Conservation (phyloP, 2,888 invertebrate species). For the Athalia circularis region DNA sequence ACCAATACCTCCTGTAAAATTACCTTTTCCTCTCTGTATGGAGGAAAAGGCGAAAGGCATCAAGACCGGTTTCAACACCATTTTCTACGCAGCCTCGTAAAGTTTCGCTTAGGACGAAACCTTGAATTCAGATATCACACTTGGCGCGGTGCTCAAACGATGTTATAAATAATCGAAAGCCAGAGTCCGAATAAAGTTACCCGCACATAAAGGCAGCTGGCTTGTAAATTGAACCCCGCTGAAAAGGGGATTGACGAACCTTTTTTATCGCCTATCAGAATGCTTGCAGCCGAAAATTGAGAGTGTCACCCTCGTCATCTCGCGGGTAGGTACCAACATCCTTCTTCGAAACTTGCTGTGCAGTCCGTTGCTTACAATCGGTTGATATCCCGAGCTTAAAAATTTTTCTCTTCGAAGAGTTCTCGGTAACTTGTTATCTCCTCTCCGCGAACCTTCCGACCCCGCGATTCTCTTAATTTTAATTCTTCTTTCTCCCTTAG, state of each 20-base stretch:
- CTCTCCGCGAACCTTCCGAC: no score
- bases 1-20: constrained; percentile 3
- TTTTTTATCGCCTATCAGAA: not conserved
- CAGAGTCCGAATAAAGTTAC: constrained; percentile 3
- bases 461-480: no score
- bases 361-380: no score
- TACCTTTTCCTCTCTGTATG: constrained; percentile 2
- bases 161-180: not conserved
- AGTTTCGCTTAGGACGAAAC: constrained; percentile 24
- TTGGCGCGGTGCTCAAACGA: not conserved
- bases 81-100: constrained; percentile 9
- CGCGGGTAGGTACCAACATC: no score
- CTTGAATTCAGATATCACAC: constrained; percentile 19
- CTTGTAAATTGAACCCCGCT: not conserved
- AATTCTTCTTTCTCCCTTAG: not conserved
- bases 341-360: no score
- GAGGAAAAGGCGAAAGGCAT: constrained; percentile 11
- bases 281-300: no score
- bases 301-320: no score
- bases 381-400: no score
- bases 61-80: constrained; percentile 10
- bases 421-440: not conserved
- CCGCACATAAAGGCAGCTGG: not conserved
- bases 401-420: not conserved
- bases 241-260: not conserved